Conservation (phyloP, 2,113 vertebrate genomes). For the Marmota monax region DNA sequence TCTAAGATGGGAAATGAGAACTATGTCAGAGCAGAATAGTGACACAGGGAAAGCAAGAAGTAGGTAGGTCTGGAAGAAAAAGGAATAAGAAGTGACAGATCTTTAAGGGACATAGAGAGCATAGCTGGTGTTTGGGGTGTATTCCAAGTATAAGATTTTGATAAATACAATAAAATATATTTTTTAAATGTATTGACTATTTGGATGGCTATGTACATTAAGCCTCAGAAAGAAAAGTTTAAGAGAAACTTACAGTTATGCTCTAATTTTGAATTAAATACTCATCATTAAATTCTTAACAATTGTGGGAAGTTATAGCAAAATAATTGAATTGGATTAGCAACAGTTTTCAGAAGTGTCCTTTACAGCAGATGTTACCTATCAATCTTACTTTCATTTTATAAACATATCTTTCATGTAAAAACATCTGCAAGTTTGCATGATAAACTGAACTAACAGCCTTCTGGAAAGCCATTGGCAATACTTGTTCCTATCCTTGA, state of each 20-base stretch:
- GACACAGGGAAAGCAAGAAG: background rate
- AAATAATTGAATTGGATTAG: slow-evolving; percentile 25
- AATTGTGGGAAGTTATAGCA: background rate
- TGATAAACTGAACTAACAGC: background rate
- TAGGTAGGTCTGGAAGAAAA: background rate
- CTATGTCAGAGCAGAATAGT: background rate
- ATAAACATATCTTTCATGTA: slow-evolving; percentile 33
- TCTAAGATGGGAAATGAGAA: background rate
- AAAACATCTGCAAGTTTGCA: slow-evolving; percentile 43
- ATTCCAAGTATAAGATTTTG: background rate
- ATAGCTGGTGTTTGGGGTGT: background rate
- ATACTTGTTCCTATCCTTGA: background rate
- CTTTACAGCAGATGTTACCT: slow-evolving; percentile 45
- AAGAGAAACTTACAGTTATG: background rate
- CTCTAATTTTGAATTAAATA: slow-evolving; percentile 48
- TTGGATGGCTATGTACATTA: background rate
- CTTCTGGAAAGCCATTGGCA: background rate
- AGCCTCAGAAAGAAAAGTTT: background rate
- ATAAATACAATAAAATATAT: background rate
- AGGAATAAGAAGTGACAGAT: background rate
- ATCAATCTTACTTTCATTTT: slow-evolving; percentile 58
- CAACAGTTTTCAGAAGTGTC: background rate
- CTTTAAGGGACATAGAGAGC: background rate
- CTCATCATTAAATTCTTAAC: background rate
- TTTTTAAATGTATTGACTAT: background rate